Evolutionary conservation across 92 coral and sea anemone species (phyloP).

Genomic region (Parazoanthus darwini): DNA sequence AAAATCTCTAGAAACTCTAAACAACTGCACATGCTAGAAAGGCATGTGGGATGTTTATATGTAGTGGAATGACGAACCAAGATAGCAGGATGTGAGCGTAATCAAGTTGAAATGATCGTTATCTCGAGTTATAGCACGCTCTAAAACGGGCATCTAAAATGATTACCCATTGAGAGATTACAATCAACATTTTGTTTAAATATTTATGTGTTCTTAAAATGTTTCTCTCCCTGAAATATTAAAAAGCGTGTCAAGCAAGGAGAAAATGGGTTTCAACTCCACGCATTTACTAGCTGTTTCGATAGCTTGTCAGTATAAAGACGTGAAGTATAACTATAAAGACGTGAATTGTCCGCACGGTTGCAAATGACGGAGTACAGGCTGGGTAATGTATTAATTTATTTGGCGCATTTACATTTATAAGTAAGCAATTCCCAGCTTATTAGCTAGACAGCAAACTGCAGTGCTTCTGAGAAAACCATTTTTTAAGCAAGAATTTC

Average conservation of each 20-base stretch:
- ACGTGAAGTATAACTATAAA: background rate
- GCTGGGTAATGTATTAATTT: background rate
- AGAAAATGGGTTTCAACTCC: background rate
- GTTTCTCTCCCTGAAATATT: background rate
- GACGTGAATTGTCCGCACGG: background rate
- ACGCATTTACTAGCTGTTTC: background rate
- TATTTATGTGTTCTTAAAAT: constrained; percentile 15
- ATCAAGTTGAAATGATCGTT: background rate
- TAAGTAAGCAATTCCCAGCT: background rate
- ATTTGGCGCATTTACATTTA: background rate
- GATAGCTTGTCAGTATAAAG: background rate
- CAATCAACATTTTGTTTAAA: constrained; percentile 9
- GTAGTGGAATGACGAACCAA: background rate
- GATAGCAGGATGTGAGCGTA: background rate
- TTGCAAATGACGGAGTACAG: background rate
- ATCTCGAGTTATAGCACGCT: background rate
- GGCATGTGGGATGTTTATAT: background rate
- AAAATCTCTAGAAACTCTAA: background rate
- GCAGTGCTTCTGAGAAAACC: background rate
- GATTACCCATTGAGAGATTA: constrained; percentile 13
- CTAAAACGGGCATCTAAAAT: background rate
- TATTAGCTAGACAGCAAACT: background rate
- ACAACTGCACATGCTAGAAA: background rate
- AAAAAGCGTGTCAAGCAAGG: background rate
- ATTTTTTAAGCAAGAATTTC: background rate